Evolutionary conservation across 2,797 vertebrate genomes (phyloP), one percentile per base, ranked within the genome.

Genomic region (Betta splendens): DNA sequence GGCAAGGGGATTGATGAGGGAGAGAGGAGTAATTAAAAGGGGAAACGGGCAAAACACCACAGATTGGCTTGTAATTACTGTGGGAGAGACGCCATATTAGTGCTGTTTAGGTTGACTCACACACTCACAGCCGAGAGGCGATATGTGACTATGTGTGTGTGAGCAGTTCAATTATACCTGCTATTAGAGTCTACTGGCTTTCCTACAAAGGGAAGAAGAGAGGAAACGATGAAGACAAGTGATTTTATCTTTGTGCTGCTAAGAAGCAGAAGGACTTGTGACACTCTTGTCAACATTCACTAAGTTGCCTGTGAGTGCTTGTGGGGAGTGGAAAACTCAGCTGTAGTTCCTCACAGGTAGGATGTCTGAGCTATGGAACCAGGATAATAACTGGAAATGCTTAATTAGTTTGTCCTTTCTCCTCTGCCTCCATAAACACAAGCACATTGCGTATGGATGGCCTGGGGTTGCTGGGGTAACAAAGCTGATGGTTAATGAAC

Each of bases 11-110:
- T 8, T 71, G 72, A 77, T 69, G 62, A 42, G 52, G 55, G 47
- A 68, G 73, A 70, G 70, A 59, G 50, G n/a, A 58, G 80, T 85
- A 89, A 90, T 92, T 91, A 89, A 78, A 84, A 75, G 35, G 44
- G 62, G 85, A 83, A 64, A 67, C 49, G 48, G 64, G 38, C 44
- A 36, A 66, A 75, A 75, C 63, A 36, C 40, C 55, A 53, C 77
- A 83, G 85, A 89, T 80, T 88, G 80, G 71, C 62, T 82, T 81
- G 81, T 84, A 87, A 91, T 91, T 82, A 86, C 62, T 46, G 75
- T 61, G 73, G 62, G 75, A 59, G 74, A 77, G 77, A 74, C 69
- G 62, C 67, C 72, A 60, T 77, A 82, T 87, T 87, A 86, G 64
- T 32, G 56, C 78, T 84, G 81, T 88, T 85, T 89, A 72, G 83